Conservation (phyloP, 2,797 vertebrate genomes). For the Pangasius krempfi region DNA sequence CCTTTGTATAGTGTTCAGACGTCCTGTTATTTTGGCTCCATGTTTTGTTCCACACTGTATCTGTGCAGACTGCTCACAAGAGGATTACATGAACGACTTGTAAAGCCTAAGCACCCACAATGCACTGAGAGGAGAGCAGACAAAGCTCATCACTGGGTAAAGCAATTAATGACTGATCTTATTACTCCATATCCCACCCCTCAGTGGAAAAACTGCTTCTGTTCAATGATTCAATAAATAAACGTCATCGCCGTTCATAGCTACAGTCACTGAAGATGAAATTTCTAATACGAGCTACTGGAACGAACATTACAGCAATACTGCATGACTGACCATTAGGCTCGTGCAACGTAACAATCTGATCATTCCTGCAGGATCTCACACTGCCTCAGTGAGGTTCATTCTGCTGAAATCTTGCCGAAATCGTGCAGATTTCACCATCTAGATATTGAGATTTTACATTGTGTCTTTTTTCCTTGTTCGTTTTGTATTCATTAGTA, state of each 20-base stretch:
- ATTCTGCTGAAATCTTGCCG: neutral
- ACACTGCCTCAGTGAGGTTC: neutral
- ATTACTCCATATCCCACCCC: too few relatives aligned
- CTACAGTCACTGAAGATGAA: too few relatives aligned
- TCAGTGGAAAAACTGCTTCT: too few relatives aligned
- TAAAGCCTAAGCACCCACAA: neutral
- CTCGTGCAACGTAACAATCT: too few relatives aligned
- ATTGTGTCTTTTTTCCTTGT: neutral
- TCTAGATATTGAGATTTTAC: neutral
- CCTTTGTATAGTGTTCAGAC: neutral
- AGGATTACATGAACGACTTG: neutral
- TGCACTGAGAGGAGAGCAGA: neutral
- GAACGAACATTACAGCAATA: neutral
- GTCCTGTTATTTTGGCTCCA: neutral
- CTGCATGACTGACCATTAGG: too few relatives aligned
- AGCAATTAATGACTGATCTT: neutral
- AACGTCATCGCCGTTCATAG: neutral
- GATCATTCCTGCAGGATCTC: neutral
- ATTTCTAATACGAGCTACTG: too few relatives aligned
- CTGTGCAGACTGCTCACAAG: neutral
- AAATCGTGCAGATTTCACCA: neutral
- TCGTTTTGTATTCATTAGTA: neutral
- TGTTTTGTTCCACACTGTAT: neutral
- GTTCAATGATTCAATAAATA: neutral
- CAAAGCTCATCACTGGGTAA: neutral